Base-by-base conservation (phyloP, 2,888 invertebrate genomes). In the Eilema depressum region DNA sequence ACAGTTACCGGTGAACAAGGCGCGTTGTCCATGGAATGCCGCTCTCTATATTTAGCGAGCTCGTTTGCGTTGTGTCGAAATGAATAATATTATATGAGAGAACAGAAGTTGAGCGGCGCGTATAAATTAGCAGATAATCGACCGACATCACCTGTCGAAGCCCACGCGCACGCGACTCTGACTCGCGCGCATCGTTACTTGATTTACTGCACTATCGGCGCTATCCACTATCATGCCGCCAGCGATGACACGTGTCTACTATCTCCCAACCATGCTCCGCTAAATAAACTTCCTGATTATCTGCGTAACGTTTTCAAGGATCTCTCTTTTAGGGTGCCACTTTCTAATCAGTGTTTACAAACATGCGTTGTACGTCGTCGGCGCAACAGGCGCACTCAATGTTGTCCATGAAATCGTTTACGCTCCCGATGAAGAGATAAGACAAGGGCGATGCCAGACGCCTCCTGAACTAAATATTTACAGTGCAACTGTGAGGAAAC, bases 71-170 rank as follows among this genome's bases (percentile, higher is more conserved):
- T 90, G 88, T 88, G 88, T 91, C 88, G 83, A 91, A 91, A 92
- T 90, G 88, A 89, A 93, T 92, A 90, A 92, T 91, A 93, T 90
- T 88, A 90, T 91, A 91, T 90, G 89, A 86, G 87, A 90, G 91
- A 91, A 92, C 93, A 93, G 92, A 91, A 94, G 93, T 92, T 89
- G 90, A 91, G 86, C 86, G 85, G 89, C 82, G 88, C 88, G 89
- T 92, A 92, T 93, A 93, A 93, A 93, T 94, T 93, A 92, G 89
- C 90, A 90, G 92, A 92, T 94, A 92, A 93, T 93, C 90, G 89
- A 85, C 86, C 86, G 86, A 85, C 88, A 91, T 92, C 92, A 92
- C 90, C 92, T 93, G 92, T 89, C 90, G 85, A 84, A 85, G 85
- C 87, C 88, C 87, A 87, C 85, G 89, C 90, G 90, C 90, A 86